Evolutionary conservation across 2,888 invertebrate species (phyloP).

Genomic region (Hirtodrosophila cameraria): DNA sequence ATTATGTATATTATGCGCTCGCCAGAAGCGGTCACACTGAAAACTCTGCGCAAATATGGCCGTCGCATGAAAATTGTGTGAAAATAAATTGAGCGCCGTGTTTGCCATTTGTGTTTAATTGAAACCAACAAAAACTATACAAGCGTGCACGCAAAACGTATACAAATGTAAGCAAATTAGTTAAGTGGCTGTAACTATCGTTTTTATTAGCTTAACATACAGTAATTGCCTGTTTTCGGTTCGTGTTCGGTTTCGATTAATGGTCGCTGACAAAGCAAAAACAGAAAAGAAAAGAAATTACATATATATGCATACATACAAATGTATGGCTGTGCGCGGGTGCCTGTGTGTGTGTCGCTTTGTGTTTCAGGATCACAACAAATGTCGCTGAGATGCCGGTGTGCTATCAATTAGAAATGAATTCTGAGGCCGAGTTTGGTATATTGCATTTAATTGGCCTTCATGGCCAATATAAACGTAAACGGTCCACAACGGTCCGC

Average conservation of each 20-base stretch:
- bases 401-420: slow-evolving; percentile 16
- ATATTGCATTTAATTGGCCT: slow-evolving; percentile 36
- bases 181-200: slow-evolving; percentile 65
- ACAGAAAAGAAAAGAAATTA: slow-evolving; percentile 25
- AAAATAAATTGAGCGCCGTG: slow-evolving; percentile 66
- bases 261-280: slow-evolving; percentile 69
- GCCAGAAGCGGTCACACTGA: slow-evolving; percentile 29
- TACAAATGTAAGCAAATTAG: slow-evolving; percentile 71
- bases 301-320: slow-evolving; percentile 31
- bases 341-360: slow-evolving; percentile 49
- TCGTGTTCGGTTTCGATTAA: slow-evolving; percentile 55
- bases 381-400: slow-evolving; percentile 45
- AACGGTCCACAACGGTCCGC: too few species aligned
- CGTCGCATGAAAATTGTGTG: slow-evolving; percentile 52
- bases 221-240: slow-evolving; percentile 45
- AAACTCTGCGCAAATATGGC: slow-evolving; percentile 51
- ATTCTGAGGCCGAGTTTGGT: slow-evolving; percentile 7
- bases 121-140: slow-evolving; percentile 46
- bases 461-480: slow-evolving; percentile 20
- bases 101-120: slow-evolving; percentile 42
- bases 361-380: slow-evolving; percentile 34
- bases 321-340: slow-evolving; percentile 34
- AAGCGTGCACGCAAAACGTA: slow-evolving; percentile 72
- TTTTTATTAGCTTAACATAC: slow-evolving; percentile 54
- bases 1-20: background rate